Base-by-base conservation (phyloP, 2,113 vertebrate genomes). In the Oreochromis spilurus region DNA sequence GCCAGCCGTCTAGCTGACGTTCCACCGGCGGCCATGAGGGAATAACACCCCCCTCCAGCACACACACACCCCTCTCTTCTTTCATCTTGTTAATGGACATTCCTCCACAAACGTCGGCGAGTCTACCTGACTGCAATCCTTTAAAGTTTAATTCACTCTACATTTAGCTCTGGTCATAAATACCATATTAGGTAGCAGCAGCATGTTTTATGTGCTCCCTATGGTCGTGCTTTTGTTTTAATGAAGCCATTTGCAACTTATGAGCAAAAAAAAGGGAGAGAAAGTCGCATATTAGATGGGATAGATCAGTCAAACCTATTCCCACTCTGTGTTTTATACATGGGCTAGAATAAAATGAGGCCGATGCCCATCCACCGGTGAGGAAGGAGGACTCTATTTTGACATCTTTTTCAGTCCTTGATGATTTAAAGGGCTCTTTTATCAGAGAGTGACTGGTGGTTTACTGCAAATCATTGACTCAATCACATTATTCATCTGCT, bases 71-170 rank as follows among this genome's bases (percentile, higher is more conserved):
- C 90, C 78, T 96, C 86, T 90, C 94, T 93, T 94, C 97, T 97
- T 98, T 97, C 97, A 98, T 99, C 97, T 97, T 88, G 96, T 96
- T 99, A 99, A 99, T 99, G 98, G 98, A 98, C 96, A 95, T 96
- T 96, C 96, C 96, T 96, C 95, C 95, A 96, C 95, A 93, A 97
- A 97, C 93, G 97, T 96, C 96, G 96, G 96, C 94, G n/a, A 96
- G 97, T 97, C 97, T 99, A 99, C 98, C 98, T 99, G 98, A 97
- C 96, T 97, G 94, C 91, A 97, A 97, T 97, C 96, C 97, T 98
- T 99, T 99, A 99, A 99, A 98, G 97, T 99, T 99, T 98, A 98
- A 99, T 99, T 99, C 97, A 97, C 96, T 98, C 97, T 98, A 98
- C 98, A 99, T 99, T 99, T 99, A 98, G 97, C 95, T 93, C 62